Evolutionary conservation across 2,797 vertebrate species (phyloP).

Genomic region (Triplophysa yarkandensis): DNA sequence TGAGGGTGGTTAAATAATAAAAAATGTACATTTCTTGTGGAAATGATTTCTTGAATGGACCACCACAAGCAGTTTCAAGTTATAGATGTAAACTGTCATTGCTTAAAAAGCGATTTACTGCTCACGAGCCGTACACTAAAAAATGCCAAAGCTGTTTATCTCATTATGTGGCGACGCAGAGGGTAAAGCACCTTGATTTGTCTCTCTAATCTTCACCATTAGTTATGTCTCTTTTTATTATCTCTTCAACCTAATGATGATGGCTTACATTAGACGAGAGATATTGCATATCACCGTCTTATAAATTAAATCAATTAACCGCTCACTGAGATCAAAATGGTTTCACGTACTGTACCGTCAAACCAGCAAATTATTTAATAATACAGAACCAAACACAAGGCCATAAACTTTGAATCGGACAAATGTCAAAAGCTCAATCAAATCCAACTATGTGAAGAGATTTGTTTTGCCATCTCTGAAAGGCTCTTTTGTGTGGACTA

Average conservation of each 20-base stretch:
- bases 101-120: not conserved
- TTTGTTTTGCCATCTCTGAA: slow-evolving; percentile 14
- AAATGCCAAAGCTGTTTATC: slow-evolving; percentile 23
- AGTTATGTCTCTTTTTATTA: slow-evolving; percentile 51
- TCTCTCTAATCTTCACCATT: slow-evolving; percentile 42
- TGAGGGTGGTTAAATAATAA: too few species aligned
- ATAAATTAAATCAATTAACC: slow-evolving; percentile 48
- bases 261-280: slow-evolving; percentile 45
- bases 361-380: slow-evolving; percentile 21
- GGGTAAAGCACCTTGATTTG: slow-evolving; percentile 34
- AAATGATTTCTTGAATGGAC: too few species aligned
- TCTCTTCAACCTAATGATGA: slow-evolving; percentile 38
- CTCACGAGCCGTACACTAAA: not conserved
- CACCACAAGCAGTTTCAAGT: not conserved
- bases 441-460: not conserved
- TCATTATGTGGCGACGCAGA: slow-evolving; percentile 11
- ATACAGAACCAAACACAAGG: slow-evolving; percentile 10
- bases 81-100: not conserved
- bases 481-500: not conserved
- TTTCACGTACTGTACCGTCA: not conserved
- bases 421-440: slow-evolving; percentile 27
- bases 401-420: not conserved
- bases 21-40: too few species aligned
- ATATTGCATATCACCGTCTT: slow-evolving; percentile 44
- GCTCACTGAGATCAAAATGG: slow-evolving; percentile 5